Evolutionary conservation across 2,888 invertebrate species (phyloP).

Genomic region (Dascillus cervinus): DNA sequence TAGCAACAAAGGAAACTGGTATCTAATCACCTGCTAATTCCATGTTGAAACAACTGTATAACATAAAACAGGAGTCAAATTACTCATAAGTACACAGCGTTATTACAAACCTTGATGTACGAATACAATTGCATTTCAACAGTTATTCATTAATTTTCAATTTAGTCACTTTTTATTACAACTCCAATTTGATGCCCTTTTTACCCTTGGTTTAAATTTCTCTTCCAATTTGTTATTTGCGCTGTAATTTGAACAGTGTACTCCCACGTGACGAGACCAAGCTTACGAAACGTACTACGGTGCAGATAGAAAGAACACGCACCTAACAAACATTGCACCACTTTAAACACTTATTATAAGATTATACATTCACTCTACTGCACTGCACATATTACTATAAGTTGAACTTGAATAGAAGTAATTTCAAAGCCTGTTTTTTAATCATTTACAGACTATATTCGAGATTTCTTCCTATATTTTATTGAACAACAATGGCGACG

Average conservation of each 20-base stretch:
- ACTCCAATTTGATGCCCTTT: no score
- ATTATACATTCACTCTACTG: no score
- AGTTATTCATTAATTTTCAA: no score
- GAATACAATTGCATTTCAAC: conserved; percentile 13
- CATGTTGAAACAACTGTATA: conserved; percentile 28
- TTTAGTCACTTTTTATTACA: no score
- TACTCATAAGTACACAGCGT: conserved; percentile 12
- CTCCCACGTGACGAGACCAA: conserved; percentile 25
- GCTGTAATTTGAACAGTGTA: conserved; percentile 13
- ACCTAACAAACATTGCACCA: conserved; percentile 43
- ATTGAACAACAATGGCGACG: conserved; percentile 43
- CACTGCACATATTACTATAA: no score
- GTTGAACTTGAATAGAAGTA: no score
- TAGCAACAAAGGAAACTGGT: conserved; percentile 8
- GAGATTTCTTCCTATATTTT: conserved; percentile 30
- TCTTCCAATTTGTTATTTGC: conserved; percentile 7
- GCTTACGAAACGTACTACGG: conserved; percentile 36
- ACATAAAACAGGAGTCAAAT: conserved; percentile 15
- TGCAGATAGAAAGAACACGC: conserved; percentile 33
- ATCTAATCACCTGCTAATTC: conserved; percentile 35
- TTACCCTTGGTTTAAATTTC: no score
- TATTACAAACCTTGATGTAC: conserved; percentile 10
- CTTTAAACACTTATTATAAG: conserved; percentile 32
- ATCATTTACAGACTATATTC: no score
- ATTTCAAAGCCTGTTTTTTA: no score